These are phyloP conservation scores for Paradisaea rubra DNA, from an alignment of 2,113 vertebrate species.

Conservation along the genomic window DNA sequence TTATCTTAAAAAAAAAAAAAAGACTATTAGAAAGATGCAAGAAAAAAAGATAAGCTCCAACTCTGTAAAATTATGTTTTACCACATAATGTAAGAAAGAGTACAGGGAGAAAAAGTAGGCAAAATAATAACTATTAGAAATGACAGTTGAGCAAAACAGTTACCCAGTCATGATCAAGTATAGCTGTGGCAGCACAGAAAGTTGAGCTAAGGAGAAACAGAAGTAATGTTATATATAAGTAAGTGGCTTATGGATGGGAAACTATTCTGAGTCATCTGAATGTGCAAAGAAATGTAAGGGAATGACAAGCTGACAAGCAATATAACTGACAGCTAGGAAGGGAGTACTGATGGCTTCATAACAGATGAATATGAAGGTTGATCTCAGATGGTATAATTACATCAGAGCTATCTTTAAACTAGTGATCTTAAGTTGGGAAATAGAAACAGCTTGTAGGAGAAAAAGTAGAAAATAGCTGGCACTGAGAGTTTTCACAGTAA, in stretches of 20 bases:
- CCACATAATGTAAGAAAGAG: not conserved
- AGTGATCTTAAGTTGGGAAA: not conserved
- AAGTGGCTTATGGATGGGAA: not conserved
- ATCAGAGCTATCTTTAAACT: conserved; percentile 16
- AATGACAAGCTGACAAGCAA: not conserved
- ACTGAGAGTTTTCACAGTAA: conserved; percentile 8
- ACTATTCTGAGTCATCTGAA: not conserved
- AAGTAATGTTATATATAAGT: not conserved
- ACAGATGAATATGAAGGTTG: not conserved
- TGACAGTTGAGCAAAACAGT: not conserved
- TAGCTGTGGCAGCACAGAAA: not conserved
- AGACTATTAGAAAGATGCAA: not conserved
- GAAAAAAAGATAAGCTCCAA: not conserved
- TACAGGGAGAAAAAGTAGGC: not conserved
- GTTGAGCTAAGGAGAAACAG: not conserved
- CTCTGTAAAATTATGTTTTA: not conserved
- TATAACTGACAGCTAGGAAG: not conserved
- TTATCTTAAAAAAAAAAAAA: not conserved
- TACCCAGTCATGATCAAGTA: not conserved
- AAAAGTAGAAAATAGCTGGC: conserved; percentile 10
- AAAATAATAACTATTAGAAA: not conserved
- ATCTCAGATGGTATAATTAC: not conserved
- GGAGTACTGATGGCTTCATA: not conserved
- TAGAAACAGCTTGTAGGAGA: conserved; percentile 6
- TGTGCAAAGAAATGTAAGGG: not conserved